Percentiles rank a stretch among this genome's conserved stretches.
Conservation (phyloP, 2,113 vertebrate genomes). For the Nibea coibor region DNA sequence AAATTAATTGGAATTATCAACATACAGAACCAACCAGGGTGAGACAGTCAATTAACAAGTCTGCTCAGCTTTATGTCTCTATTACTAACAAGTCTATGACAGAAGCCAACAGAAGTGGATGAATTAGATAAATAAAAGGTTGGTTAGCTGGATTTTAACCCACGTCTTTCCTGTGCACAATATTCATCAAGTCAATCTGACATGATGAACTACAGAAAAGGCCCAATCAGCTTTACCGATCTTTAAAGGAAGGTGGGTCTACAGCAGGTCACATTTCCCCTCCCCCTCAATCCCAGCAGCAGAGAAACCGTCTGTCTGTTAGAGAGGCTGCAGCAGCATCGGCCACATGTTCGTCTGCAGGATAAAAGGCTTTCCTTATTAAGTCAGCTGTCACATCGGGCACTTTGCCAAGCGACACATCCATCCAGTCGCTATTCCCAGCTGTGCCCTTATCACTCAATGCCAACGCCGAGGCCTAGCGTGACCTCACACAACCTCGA, state of each 20-base stretch:
- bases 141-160: not conserved
- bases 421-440: conserved; percentile 56
- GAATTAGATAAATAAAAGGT: not conserved
- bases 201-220: conserved; percentile 1
- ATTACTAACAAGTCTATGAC: not conserved
- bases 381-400: conserved; percentile 69
- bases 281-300: conserved; percentile 10
- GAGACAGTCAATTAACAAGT: too few relatives aligned
- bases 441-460: conserved; percentile 44
- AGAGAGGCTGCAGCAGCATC: conserved; percentile 23
- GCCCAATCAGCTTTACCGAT: not conserved
- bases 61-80: too few relatives aligned
- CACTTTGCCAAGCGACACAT: conserved; percentile 58
- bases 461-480: conserved; percentile 40
- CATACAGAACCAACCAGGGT: too few relatives aligned
- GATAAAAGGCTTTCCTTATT: conserved; percentile 64
- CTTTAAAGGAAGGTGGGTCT: conserved; percentile 14
- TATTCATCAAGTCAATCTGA: not conserved
- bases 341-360: conserved; percentile 54
- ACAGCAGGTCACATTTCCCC: conserved; percentile 19
- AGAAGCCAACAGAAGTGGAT: not conserved
- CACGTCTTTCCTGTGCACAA: not conserved
- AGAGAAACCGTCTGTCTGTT: conserved; percentile 11
- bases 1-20: too few relatives aligned
- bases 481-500: conserved; percentile 41